Conservation (phyloP, 2,888 invertebrate species). For the Caenorhabditis macrosperma region DNA sequence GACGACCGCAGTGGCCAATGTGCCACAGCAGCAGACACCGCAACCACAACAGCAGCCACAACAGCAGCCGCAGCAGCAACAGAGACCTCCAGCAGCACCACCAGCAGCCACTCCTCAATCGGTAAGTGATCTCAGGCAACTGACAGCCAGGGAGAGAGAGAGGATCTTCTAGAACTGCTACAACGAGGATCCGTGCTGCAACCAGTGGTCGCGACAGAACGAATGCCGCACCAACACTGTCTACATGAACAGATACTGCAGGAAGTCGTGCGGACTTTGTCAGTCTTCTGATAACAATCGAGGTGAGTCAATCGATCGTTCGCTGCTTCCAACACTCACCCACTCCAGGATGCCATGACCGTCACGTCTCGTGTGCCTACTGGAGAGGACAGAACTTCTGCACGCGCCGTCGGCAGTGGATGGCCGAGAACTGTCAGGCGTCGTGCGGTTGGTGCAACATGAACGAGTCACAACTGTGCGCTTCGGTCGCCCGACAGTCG, state of each 20-base stretch:
- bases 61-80: slow-evolving; percentile 39
- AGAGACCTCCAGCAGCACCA: slow-evolving; percentile 48
- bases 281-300: slow-evolving; percentile 55
- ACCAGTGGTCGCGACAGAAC: slow-evolving; percentile 72
- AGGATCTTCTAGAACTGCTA: slow-evolving; percentile 67
- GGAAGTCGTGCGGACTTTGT: slow-evolving; percentile 75
- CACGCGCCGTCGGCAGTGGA: slow-evolving; percentile 77
- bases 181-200: slow-evolving; percentile 79
- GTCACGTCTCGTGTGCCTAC: slow-evolving; percentile 77
- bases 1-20: slow-evolving; percentile 59
- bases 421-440: slow-evolving; percentile 73
- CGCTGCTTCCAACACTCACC: neutral
- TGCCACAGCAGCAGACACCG: slow-evolving; percentile 42
- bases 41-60: slow-evolving; percentile 38
- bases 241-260: slow-evolving; percentile 78
- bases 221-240: slow-evolving; percentile 74
- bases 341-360: slow-evolving; percentile 75
- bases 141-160: neutral
- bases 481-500: slow-evolving; percentile 67
- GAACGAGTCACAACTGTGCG: slow-evolving; percentile 72
- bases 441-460: slow-evolving; percentile 78
- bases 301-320: slow-evolving; percentile 51
- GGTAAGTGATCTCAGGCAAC: no score
- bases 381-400: slow-evolving; percentile 77
- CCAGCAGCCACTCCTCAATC: slow-evolving; percentile 56